Evolutionary conservation across 2,797 vertebrate genomes (phyloP), one percentile per base, ranked within the genome.

Genomic region (Nothura maculosa): DNA sequence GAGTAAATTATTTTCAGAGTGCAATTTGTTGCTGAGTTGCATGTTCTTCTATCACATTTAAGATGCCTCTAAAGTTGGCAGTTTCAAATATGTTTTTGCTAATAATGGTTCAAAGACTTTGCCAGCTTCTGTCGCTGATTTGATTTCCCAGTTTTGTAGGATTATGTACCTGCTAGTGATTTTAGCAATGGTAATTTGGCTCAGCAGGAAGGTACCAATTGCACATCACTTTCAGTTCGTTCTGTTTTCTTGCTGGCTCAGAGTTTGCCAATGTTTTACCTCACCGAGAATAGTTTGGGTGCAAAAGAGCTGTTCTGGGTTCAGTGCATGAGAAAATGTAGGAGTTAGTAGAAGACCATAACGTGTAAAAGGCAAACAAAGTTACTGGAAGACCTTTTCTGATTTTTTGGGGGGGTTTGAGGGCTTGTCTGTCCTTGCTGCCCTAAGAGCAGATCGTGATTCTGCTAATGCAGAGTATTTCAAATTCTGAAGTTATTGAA

Each of bases 171-270:
- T 79, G 11, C 52, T 70, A 14, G n/a, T 75, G 27, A 34, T 80
- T 89, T 92, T 68, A 75, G 10, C 16, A 3, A 77, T 14, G 3
- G 7, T 45, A 75, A 47, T 78, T 63, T 5, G 7, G 25, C 18
- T 93, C 10, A 4, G 42, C 12, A 5, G 5, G 58, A 88, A 95
- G 72, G 66, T 43, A 38, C 30, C 62, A 73, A 58, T 57, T 5
- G 1, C 0, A 0, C 9, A 30, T 70, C 45, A 68, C 92, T 97
- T 97, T 95, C 96, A 42, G 78, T 97, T 97, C 94, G 87, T 40
- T 70, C 34, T 19, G 30, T 60, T 85, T 52, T 85, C 20, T n/a
- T 1, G 24, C 38, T 12, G 72, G 75, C 85, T 94, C 3, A 0
- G n/a, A 76, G 55, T 87, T 76, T 60, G 64, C 80, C 5, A 2